phyloP scores from a whole-genome alignment of 2,888 invertebrate species.

The Asteroscopus sphinx region DNA sequence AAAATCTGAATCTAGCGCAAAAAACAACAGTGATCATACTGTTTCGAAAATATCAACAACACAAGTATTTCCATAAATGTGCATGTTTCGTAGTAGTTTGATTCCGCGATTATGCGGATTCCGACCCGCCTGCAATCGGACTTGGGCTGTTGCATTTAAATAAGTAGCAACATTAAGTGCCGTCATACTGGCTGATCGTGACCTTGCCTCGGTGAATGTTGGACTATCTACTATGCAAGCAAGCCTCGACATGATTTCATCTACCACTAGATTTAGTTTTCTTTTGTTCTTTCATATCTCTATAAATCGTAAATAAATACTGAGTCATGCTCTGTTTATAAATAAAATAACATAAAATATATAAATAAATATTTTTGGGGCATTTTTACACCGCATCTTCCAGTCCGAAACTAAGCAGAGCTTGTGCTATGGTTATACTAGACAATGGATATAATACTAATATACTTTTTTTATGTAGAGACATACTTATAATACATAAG shows the following conservation, averaged over 20 bases:
- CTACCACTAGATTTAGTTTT: conserved; percentile 38
- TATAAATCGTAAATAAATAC: conserved; percentile 2
- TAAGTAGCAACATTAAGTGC: conserved; percentile 63
- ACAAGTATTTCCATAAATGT: conserved; percentile 15
- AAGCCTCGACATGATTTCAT: conserved; percentile 58
- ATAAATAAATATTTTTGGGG: too few species aligned
- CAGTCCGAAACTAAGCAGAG: too few species aligned
- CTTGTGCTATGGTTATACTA: too few species aligned
- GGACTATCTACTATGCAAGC: conserved; percentile 48
- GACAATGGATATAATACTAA: too few species aligned
- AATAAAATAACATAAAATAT: too few species aligned
- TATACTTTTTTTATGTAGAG: too few species aligned
- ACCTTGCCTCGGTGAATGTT: conserved; percentile 71
- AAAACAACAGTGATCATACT: background rate
- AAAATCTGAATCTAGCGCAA: too few species aligned
- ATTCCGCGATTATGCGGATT: conserved; percentile 34
- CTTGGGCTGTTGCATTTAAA: conserved; percentile 62
- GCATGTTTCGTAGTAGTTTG: conserved; percentile 21
- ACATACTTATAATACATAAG: too few species aligned
- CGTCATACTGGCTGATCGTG: conserved; percentile 72
- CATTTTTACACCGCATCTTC: too few species aligned
- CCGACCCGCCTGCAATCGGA: conserved; percentile 32
- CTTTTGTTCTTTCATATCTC: conserved; percentile 36
- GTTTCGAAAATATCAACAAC: background rate
- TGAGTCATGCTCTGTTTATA: conserved; percentile 1